phyloP scores from a whole-genome alignment of 2,113 vertebrate genomes.

The Laticauda colubrina region DNA sequence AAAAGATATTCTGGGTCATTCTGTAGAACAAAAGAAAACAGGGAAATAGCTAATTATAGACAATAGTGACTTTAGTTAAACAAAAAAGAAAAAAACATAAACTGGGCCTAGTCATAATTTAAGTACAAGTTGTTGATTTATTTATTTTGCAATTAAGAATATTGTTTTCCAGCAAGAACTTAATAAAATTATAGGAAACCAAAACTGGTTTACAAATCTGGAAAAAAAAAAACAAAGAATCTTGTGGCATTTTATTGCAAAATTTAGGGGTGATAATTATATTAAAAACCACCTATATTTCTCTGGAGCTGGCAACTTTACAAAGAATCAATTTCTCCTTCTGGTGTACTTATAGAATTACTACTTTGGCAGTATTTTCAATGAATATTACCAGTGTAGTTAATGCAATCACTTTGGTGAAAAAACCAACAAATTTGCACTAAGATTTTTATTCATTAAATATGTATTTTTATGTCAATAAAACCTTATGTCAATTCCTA shows the following conservation, averaged over 20 bases:
- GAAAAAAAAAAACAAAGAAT: neutral
- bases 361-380: neutral
- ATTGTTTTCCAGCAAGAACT: neutral
- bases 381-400: neutral
- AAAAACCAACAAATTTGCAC: neutral
- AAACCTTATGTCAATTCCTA: neutral
- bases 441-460: neutral
- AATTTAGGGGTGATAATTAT: neutral
- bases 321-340: neutral
- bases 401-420: neutral
- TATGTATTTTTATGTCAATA: neutral
- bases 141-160: conserved; percentile 39
- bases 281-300: neutral
- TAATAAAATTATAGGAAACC: neutral
- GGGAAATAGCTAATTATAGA: conserved; percentile 54
- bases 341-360: neutral
- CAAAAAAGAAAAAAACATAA: conserved; percentile 27
- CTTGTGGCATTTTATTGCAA: neutral
- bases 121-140: conserved; percentile 32
- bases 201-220: neutral
- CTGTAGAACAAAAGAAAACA: conserved; percentile 36
- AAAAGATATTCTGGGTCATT: conserved; percentile 28
- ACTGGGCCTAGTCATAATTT: conserved; percentile 8
- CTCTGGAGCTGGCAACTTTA: neutral
- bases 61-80: conserved; percentile 16